A percentile compares a stretch with the other conserved stretches of the same genome.
These are phyloP conservation scores for Eubasilissa splendida DNA, from an alignment of 2,888 invertebrate species.

Conservation along the genomic window DNA sequence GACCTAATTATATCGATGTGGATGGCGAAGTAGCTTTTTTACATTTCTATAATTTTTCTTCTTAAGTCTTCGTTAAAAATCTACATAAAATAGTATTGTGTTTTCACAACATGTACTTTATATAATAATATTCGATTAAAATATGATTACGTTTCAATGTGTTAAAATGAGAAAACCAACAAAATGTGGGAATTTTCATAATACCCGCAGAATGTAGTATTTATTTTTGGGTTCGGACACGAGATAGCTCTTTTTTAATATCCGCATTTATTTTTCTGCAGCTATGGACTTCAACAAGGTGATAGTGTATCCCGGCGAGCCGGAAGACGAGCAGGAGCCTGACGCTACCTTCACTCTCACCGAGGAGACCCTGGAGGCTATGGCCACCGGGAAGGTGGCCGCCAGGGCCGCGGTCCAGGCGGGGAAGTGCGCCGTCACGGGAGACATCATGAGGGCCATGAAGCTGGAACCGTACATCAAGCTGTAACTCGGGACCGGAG, in stretches of 20 bases:
- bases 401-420: constrained; percentile 68
- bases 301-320: constrained; percentile 68
- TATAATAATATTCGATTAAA: too few relatives aligned
- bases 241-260: not conserved
- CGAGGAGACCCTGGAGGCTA: constrained; percentile 68
- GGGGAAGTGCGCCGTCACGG: constrained; percentile 70
- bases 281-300: constrained; percentile 69
- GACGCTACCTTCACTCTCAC: constrained; percentile 70
- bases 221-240: too few relatives aligned
- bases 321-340: constrained; percentile 64
- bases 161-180: too few relatives aligned
- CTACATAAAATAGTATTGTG: too few relatives aligned
- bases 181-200: too few relatives aligned
- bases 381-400: constrained; percentile 68
- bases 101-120: too few relatives aligned
- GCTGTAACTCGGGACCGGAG: constrained; percentile 19
- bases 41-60: too few relatives aligned
- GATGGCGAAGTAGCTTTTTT: too few relatives aligned
- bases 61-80: too few relatives aligned
- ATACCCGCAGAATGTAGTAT: too few relatives aligned
- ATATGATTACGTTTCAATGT: too few relatives aligned
- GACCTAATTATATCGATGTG: too few relatives aligned
- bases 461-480: constrained; percentile 64
- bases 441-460: constrained; percentile 72
- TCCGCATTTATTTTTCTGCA: constrained; percentile 59